Evolutionary conservation across 1,140 invertebrate genomes (phyloP), one percentile per base, ranked within the genome.

Genomic region (Trialeurodes vaporariorum): DNA sequence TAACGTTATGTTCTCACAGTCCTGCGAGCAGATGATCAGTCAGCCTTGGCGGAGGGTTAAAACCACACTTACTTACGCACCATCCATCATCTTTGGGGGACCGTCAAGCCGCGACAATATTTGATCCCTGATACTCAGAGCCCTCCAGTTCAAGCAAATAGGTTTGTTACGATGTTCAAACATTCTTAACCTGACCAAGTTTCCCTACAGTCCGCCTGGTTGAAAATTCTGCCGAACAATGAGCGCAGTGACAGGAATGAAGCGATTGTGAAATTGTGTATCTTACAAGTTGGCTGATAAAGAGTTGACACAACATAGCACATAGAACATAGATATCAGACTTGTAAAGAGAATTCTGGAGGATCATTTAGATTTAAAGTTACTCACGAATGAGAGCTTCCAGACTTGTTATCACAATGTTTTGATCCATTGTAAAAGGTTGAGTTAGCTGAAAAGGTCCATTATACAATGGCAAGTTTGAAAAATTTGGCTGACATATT

Each of bases 381-480:
- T 61, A 70, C 70, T 72, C 67, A 72, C 72, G 72, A 64, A 72
- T 72, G n/a, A 72, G 61, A 49, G 72, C 72, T 69, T 72, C 72
- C 11, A 72, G 66, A 27, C 72, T 72, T 5, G 72, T 72, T 26
- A 69, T 71, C 25, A 72, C 69, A 40, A 72, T 71, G 34, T 17
- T 49, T 49, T 49, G 34, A 49, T 49, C 34, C 34, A 49, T 49
- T 9, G 34, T 49, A n/a, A n/a, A n/a, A n/a, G n/a, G n/a, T n/a
- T n/a, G n/a, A n/a, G n/a, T n/a, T n/a, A n/a, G n/a, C n/a, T n/a
- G n/a, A n/a, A n/a, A n/a, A n/a, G n/a, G n/a, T n/a, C n/a, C n/a
- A n/a, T n/a, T n/a, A n/a, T n/a, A n/a, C n/a, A n/a, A n/a, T n/a
- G n/a, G n/a, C n/a, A n/a, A n/a, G n/a, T n/a, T n/a, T n/a, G n/a